Percentiles rank a stretch among this genome's conserved stretches.
Evolutionary conservation across 2,888 invertebrate genomes (phyloP).

Genomic region (Philonicus albiceps): DNA sequence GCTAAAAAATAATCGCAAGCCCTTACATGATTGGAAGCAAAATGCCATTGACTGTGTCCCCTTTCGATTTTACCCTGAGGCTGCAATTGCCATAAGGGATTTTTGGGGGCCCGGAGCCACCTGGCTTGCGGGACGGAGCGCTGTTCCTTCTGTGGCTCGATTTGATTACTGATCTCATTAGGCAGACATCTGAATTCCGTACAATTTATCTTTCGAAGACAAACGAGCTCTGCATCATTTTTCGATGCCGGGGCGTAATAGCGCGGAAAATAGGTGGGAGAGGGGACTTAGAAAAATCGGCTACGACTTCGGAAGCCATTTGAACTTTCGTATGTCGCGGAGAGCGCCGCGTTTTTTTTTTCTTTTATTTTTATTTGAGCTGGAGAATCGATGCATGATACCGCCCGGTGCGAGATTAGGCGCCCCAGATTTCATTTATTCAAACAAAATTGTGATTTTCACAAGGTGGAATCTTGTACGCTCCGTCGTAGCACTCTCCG

Average conservation of each 20-base stretch:
- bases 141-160: slow-evolving; percentile 22
- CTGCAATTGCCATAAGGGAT: slow-evolving; percentile 12
- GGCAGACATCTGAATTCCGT: slow-evolving; percentile 36
- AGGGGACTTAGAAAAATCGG: slow-evolving; percentile 1
- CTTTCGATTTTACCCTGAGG: background rate
- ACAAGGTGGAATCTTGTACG: background rate
- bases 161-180: slow-evolving; percentile 42
- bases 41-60: background rate
- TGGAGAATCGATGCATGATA: slow-evolving; percentile 21
- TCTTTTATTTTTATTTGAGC: slow-evolving; percentile 14
- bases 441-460: slow-evolving; percentile 12
- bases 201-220: slow-evolving; percentile 37
- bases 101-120: background rate
- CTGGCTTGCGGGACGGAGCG: background rate
- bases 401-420: background rate
- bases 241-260: slow-evolving; percentile 24
- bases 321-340: slow-evolving; percentile 14
- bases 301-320: background rate
- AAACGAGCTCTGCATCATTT: slow-evolving; percentile 36
- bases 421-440: background rate
- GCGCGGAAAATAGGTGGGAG: slow-evolving; percentile 36
- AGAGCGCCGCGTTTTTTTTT: background rate
- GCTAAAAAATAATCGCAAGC: slow-evolving; percentile 34
- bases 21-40: slow-evolving; percentile 13
- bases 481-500: background rate